Evolutionary conservation across 2,797 vertebrate species (phyloP), one percentile per base, ranked within the genome.

Genomic region (Gallirallus australis): DNA sequence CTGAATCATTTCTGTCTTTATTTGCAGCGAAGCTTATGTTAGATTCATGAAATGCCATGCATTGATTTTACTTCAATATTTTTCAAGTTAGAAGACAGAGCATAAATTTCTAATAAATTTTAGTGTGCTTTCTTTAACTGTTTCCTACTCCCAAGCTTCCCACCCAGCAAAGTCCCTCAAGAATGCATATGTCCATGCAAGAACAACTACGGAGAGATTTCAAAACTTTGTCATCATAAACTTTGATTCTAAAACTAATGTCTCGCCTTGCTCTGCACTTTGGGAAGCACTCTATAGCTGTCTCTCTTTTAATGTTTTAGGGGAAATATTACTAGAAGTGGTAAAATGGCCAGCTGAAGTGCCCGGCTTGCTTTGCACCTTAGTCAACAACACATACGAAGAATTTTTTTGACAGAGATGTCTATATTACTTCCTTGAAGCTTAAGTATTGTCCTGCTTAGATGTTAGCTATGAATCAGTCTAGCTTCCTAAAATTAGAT

Each of bases 1-100:
- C 19, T 95, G 92, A 94, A 77, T 80, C 37, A 39, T 83, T 89
- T 91, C 72, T 76, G 16, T 56, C 45, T 85, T 86, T 73, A 35
- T 77, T 82, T 86, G 40, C 80, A 73, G 11, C 77, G 77, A 86
- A 24, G 33, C 12, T 65, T 53, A 5, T 65, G 17, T 81, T 83
- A 33, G 56, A 33, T 78, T 65, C 12, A 21, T 68, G 45, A 75
- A 81, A 63, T 56, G 30, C 27, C 27, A 24, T 57, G 25, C 3
- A 11, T 59, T 0, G 0, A 3, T 54, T 71, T 6, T 69, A 39
- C 40, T 11, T 69, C 20, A 72, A 37, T 33, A 42, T 86, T 40
- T 39, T 39, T 82, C 25, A 40, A 64, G 28, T 64, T 53, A 57
- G 21, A 48, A 78, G 19, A 12, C 15, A 37, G 35, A 78, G 4